Evolutionary conservation across 2,113 vertebrate genomes (phyloP), one percentile per base, ranked within the genome.

Genomic region (Gallinago media): DNA sequence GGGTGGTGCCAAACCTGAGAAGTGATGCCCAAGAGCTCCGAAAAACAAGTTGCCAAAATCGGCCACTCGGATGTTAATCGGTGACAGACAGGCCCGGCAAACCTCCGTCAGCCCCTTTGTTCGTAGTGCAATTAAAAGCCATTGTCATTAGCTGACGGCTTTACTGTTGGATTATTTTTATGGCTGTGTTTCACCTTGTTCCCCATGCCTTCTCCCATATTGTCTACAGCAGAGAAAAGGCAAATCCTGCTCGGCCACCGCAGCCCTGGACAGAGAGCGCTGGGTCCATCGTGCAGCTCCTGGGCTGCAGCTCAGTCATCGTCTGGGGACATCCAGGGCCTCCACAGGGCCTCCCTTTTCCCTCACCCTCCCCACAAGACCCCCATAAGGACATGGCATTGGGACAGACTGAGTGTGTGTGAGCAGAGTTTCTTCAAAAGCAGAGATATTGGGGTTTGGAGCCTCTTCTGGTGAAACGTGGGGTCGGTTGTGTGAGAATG

Each of bases 401-500:
- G 36, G 27, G 34, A 83, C 22, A 56, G 25, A 46, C 10, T 0
- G 3, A 16, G 56, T 19, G 6, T 2, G 2, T 6, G 29, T 9
- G 34, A 63, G 20, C 5, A 5, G 23, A 36, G 25, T 40, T 73
- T 38, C 34, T 74, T 55, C 59, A 34, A 34, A 77, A 65, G n/a
- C 42, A 76, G 44, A 72, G 58, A 40, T 13, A 9, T 6, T 12
- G 16, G 36, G 10, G 5, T 19, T 29, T 34, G 44, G 36, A 27
- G 27, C 68, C 34, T 75, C 26, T 50, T 17, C 62, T 32, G 11
- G 8, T 0, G 0, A 63, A 42, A 55, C 0, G 1, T 29, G 52
- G 31, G 5, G 31, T 15, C 29, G 29, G 19, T 58, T 55, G 56
- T 34, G 31, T 34, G 34, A 71, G 32, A 81, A 23, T 0, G 9